These are phyloP conservation scores for Brachionus sp. DNA, from an alignment of 1,140 invertebrate genomes.

Conservation along the genomic window DNA sequence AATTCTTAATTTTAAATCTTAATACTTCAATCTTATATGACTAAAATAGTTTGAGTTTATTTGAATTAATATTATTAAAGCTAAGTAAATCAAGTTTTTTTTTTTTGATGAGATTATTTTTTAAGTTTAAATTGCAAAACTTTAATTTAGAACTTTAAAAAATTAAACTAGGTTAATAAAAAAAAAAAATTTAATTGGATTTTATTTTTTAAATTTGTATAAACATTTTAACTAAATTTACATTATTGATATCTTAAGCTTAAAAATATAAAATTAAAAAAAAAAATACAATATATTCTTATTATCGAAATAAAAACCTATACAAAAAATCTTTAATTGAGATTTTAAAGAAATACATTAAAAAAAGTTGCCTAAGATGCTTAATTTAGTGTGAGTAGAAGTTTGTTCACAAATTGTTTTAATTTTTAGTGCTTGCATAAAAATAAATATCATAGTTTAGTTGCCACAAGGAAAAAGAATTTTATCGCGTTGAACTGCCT, in stretches of 20 bases:
- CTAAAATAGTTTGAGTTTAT: too few relatives aligned
- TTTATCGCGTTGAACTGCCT: neutral
- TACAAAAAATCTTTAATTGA: neutral
- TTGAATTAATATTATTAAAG: too few relatives aligned
- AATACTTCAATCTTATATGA: too few relatives aligned
- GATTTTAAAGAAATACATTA: neutral
- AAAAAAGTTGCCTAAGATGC: neutral
- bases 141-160: too few relatives aligned
- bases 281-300: conserved; percentile 6
- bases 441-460: neutral
- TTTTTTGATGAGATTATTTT: too few relatives aligned
- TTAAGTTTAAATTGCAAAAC: too few relatives aligned
- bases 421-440: neutral
- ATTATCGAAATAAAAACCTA: neutral
- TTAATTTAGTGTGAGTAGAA: neutral
- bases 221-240: conserved; percentile 12
- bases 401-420: neutral
- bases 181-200: neutral
- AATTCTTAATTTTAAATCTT: too few relatives aligned
- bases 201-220: neutral
- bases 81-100: too few relatives aligned
- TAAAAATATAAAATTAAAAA: neutral
- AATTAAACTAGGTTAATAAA: neutral
- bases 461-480: neutral
- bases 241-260: neutral